Percentiles rank a stretch among this genome's conserved stretches.
phyloP scores from a whole-genome alignment of 2,888 invertebrate genomes.

The Trilocha varians region DNA sequence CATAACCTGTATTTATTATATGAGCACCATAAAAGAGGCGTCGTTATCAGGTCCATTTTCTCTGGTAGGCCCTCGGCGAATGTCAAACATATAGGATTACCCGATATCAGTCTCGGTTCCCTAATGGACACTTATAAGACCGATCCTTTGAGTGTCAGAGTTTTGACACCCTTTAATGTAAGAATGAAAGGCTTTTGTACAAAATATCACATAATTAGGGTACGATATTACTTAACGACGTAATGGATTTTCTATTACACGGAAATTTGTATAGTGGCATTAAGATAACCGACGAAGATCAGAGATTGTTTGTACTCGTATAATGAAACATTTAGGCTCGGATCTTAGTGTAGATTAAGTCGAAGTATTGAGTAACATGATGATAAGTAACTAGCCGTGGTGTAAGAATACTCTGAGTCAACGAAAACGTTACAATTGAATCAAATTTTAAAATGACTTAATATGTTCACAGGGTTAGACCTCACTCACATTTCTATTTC shows the following conservation, averaged over 20 bases:
- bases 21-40: constrained; percentile 28
- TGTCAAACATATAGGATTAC: constrained; percentile 65
- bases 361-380: too few species aligned
- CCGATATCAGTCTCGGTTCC: constrained; percentile 44
- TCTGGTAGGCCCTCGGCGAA: constrained; percentile 37
- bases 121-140: constrained; percentile 62
- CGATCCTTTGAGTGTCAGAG: constrained; percentile 37
- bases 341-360: too few species aligned
- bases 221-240: not conserved
- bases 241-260: not conserved
- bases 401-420: too few species aligned
- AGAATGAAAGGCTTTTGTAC: constrained; percentile 23
- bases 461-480: too few species aligned
- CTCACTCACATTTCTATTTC: too few species aligned
- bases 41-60: constrained; percentile 45
- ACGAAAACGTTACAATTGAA: too few species aligned
- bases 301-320: too few species aligned
- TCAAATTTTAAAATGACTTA: too few species aligned
- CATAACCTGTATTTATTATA: not conserved
- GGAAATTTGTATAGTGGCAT: not conserved
- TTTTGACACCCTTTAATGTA: constrained; percentile 41
- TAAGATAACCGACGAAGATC: not conserved
- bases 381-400: too few species aligned
- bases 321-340: too few species aligned
- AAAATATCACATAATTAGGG: constrained; percentile 17